Evolutionary conservation across 1,140 invertebrate genomes (phyloP), one percentile per base, ranked within the genome.

Genomic region (Megalonaias nervosa): DNA sequence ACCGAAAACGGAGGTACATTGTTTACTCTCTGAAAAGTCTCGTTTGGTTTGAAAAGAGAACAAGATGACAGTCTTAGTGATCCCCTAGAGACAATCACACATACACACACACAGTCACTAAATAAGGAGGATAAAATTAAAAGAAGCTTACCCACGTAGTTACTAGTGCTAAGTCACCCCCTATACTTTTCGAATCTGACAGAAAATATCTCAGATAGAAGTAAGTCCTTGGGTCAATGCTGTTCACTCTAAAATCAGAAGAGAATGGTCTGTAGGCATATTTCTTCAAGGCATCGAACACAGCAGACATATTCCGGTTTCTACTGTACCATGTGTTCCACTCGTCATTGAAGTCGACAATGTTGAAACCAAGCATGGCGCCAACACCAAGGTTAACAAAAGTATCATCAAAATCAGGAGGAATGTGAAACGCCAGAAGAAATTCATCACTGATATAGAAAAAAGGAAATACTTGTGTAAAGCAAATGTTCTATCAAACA

Each of bases 351-450:
- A 87, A 85, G 4, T 81, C 61, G 5, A 71, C 26, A 61, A 66
- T 72, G 19, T 82, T 65, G 57, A 84, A 65, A 9, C 31, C 69
- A 55, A 89, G 74, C 17, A 86, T 67, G 16, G 81, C 72, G 5
- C 89, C 89, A 0, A 90, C 58, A 21, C 85, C 88, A 48, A 90
- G 55, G 75, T 90, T 90, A 16, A 89, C 79, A 79, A 88, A 90
- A 0, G 88, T 88, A 71, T 90, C 89, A 74, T 90, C 89, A 76
- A 90, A 89, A 72, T 90, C 89, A 0, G 89, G 85, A 9, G 89
- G 89, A 62, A 89, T 89, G 59, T 84, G 84, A 69, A 90, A 89
- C 0, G 84, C 85, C 17, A 26, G 58, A 13, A 69, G 16, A 75
- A 82, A 84, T 2, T 26, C 72, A n/a, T 76, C 62, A 26, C 83